Evolutionary conservation across 2,113 vertebrate species (phyloP).

Genomic region (Burhinus oedicnemus): DNA sequence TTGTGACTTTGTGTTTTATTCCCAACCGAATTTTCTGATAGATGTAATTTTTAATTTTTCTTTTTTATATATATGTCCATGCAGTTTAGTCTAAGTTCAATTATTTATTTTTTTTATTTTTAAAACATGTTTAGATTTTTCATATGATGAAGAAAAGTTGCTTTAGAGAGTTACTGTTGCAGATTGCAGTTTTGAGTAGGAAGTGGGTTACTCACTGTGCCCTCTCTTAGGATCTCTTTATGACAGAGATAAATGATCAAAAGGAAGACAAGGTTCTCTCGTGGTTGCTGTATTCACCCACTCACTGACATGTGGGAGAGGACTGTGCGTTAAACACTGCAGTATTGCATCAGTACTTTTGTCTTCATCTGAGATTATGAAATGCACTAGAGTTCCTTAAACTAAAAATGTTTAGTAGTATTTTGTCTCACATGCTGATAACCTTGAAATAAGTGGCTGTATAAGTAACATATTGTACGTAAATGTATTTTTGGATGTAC

Average conservation of each 20-base stretch:
- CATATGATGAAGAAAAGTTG: background rate
- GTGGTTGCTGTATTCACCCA: slow-evolving; percentile 72
- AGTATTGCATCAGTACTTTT: slow-evolving; percentile 27
- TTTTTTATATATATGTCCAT: background rate
- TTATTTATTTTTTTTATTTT: background rate
- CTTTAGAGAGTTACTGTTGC: slow-evolving; percentile 26
- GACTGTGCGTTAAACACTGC: background rate
- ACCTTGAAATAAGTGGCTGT: background rate
- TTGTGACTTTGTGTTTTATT: background rate
- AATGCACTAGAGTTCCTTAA: background rate
- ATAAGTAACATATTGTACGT: background rate
- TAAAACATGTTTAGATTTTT: background rate
- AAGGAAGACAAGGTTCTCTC: slow-evolving; percentile 80
- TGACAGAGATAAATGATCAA: slow-evolving; percentile 56
- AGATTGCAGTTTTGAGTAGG: slow-evolving; percentile 25
- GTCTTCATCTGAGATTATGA: slow-evolving; percentile 21
- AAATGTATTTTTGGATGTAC: background rate
- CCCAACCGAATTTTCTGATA: background rate
- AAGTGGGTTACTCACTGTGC: slow-evolving; percentile 13
- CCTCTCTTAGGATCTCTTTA: background rate
- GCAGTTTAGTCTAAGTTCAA: background rate
- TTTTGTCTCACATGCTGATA: background rate
- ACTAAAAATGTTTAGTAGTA: background rate
- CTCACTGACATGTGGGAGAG: background rate
- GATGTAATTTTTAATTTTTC: background rate